Evolutionary conservation across 2,113 vertebrate species (phyloP).

Genomic region (Dromaius novaehollandiae): DNA sequence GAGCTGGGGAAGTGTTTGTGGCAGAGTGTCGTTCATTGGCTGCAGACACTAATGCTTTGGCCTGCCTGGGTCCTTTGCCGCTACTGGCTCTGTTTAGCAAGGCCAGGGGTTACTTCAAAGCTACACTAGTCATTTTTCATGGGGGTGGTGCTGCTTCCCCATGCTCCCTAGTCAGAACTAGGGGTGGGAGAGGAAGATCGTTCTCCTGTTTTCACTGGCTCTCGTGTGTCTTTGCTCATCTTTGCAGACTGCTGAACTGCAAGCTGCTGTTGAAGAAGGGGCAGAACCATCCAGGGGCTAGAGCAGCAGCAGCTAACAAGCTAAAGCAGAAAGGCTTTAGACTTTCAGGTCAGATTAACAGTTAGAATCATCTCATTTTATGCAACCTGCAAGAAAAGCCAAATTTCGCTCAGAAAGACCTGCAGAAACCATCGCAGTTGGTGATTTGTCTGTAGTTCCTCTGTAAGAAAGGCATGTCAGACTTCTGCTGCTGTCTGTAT

Average conservation of each 20-base stretch:
- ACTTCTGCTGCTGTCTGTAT: neutral
- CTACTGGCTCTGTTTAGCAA: neutral
- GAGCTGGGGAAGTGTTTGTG: too few species aligned
- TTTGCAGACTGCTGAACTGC: neutral
- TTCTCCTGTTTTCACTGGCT: neutral
- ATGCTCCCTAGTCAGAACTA: rapidly evolving
- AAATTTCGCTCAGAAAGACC: neutral
- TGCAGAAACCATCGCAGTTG: neutral
- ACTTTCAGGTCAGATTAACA: rapidly evolving
- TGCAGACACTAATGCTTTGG: rapidly evolving
- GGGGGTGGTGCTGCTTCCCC: neutral
- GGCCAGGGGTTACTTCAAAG: neutral
- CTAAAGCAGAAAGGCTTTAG: neutral
- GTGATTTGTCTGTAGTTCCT: neutral
- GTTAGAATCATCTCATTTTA: neutral
- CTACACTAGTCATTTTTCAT: rapidly evolving
- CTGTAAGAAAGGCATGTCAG: neutral
- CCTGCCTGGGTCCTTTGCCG: neutral
- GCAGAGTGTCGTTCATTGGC: neutral
- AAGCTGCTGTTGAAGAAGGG: neutral
- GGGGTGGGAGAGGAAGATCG: too few species aligned
- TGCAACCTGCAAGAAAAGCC: neutral
- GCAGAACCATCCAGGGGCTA: neutral
- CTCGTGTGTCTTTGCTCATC: rapidly evolving
- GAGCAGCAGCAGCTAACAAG: rapidly evolving